Base-by-base conservation (phyloP, 1,140 invertebrate genomes). In the Calephelis nemesis region DNA sequence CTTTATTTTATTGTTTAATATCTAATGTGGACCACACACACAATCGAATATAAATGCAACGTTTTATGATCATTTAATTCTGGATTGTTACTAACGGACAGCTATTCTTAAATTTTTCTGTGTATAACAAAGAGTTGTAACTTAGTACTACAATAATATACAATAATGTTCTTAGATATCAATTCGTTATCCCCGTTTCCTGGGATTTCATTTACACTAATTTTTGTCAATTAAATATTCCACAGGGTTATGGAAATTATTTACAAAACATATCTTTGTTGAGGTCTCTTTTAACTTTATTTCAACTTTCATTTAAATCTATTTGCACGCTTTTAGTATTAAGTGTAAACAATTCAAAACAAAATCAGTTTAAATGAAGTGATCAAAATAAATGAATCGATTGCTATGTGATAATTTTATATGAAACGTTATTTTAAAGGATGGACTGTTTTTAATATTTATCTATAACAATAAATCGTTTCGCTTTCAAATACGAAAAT, bases 181-280 rank as follows among this genome's bases (percentile, higher is more conserved):
- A 42, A 7, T 68, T 52, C 7, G 19, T 65, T 48, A 8, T 65
- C 71, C 64, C 63, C 40, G 3, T 42, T 50, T 39, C 30, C 19
- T 2, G 74, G 81, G 78, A 66, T 79, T 82, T 81, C 66, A 76
- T 85, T 88, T 88, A 79, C 71, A 83, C 79, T 89, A 78, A 79
- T 81, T 88, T 86, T 72, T 77, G 85, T 88, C 85, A 87, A 90
- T 88, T 90, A 87, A 75, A 75, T 77, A 77, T 81, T 84, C 83
- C 80, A 88, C 87, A 89, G 87, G 87, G 87, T 89, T 82, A 82
- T 70, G 69, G 73, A 77, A 78, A 83, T 83, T 81, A 79, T 84
- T 85, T 86, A 85, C 75, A 81, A 79, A 71, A 84, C 83, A 85
- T 85, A 88, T 85, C 83, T 79, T 75, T 74, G 76, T 82, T 81